Evolutionary conservation across 2,888 invertebrate species (phyloP).

Genomic region (Diogma glabrata): DNA sequence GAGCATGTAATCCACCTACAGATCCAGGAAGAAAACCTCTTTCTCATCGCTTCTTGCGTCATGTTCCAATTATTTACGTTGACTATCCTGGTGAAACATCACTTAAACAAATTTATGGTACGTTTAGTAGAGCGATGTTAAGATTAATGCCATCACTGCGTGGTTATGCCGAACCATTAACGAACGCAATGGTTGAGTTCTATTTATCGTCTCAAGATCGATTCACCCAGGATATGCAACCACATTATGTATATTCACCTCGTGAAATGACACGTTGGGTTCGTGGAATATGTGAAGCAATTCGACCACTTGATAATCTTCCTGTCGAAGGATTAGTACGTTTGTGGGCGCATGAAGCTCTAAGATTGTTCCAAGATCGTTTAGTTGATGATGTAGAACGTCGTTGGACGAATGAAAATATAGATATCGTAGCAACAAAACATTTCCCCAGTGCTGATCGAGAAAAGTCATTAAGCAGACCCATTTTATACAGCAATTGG

Average conservation of each 20-base stretch:
- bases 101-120: conserved; percentile 95
- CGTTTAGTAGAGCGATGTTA: conserved; percentile 96
- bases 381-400: conserved; percentile 91
- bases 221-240: conserved; percentile 99
- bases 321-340: conserved; percentile 90
- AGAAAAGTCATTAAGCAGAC: conserved; percentile 77
- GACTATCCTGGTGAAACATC: conserved; percentile 99
- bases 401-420: conserved; percentile 96
- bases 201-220: conserved; percentile 93
- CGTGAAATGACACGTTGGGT: conserved; percentile 99
- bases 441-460: conserved; percentile 87
- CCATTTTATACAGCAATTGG: conserved; percentile 99
- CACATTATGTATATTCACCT: conserved; percentile 99
- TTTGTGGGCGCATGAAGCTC: conserved; percentile 98
- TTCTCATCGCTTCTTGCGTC: conserved; percentile 76
- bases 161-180: conserved; percentile 90
- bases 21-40: conserved; percentile 97
- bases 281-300: conserved; percentile 96
- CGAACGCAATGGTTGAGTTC: conserved; percentile 98
- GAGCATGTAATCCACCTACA: conserved; percentile 99
- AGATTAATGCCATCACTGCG: conserved; percentile 83
- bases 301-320: conserved; percentile 85
- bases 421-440: conserved; percentile 82
- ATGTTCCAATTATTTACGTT: conserved; percentile 97
- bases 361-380: conserved; percentile 92